phyloP scores from a whole-genome alignment of 2,113 vertebrate species.

The Poeciliopsis retropinna region DNA sequence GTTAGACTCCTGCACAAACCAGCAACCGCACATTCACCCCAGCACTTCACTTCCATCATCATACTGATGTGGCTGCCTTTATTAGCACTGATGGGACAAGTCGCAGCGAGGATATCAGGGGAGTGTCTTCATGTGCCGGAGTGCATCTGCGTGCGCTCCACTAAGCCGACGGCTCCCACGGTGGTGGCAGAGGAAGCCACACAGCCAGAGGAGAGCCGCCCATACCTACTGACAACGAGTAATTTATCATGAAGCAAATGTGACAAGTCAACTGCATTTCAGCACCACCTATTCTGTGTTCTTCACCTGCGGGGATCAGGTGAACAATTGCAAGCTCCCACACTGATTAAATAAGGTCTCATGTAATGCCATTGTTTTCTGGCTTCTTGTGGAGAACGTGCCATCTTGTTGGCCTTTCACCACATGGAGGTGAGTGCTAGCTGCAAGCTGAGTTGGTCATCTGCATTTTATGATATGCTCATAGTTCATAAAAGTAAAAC shows the following conservation, averaged over 20 bases:
- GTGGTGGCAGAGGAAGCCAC: constrained; percentile 23
- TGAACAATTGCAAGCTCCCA: neutral
- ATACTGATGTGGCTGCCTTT: constrained; percentile 43
- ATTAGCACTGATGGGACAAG: constrained; percentile 56
- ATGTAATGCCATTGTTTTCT: constrained; percentile 7
- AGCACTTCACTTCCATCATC: constrained; percentile 21
- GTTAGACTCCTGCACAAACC: constrained; percentile 12
- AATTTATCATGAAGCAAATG: constrained; percentile 35
- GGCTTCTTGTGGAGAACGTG: neutral
- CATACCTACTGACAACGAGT: constrained; percentile 3
- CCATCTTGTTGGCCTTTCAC: neutral
- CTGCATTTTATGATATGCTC: neutral
- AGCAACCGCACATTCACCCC: constrained; percentile 14
- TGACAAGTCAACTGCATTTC: constrained; percentile 5
- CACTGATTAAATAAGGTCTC: constrained; percentile 28
- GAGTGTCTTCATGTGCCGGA: constrained; percentile 12
- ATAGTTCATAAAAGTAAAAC: neutral
- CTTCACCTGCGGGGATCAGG: constrained; percentile 19
- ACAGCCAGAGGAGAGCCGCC: constrained; percentile 31
- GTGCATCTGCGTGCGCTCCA: constrained; percentile 13
- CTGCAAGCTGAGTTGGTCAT: neutral
- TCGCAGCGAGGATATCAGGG: constrained; percentile 23
- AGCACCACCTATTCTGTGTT: constrained; percentile 17
- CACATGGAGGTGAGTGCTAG: neutral
- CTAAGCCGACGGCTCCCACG: constrained; percentile 17